Evolutionary conservation across 2,113 vertebrate genomes (phyloP), one percentile per base, ranked within the genome.

Genomic region (Lutjanus erythropterus): DNA sequence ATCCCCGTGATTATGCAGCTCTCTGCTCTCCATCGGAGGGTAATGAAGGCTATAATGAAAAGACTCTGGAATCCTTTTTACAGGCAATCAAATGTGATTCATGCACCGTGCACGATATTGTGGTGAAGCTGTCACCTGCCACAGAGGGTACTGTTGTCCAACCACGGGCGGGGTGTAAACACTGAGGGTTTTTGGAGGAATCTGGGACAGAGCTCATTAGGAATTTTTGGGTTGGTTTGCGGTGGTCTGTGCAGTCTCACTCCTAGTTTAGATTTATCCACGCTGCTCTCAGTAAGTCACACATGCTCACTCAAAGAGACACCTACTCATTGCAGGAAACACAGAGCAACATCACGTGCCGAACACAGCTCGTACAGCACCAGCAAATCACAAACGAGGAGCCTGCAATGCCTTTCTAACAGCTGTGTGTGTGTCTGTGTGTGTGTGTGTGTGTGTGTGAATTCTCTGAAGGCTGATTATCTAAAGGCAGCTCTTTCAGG

Each of bases 41-140:
- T 82, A 84, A 87, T 87, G 78, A 71, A 78, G 79, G 64, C 87
- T 74, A 85, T 77, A 87, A 52, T 16, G 21, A 84, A 49, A 53
- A 49, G 46, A 18, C 64, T 71, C 33, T 27, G 46, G 53, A 27
- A 71, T 75, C 44, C 53, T 23, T 58, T 76, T 80, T 74, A 66
- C 61, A 56, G 66, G 15, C 69, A 66, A 62, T 79, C 64, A 68
- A 67, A 81, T 52, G 19, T 37, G 49, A 86, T 65, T 86, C 80
- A 72, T 50, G 60, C 53, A 44, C 41, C 21, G 41, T 5, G 62
- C 58, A 18, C 37, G 64, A 69, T 35, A 31, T 1, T 3, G 31
- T 2, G 3, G 49, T 9, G 59, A 66, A 12, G 68, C 56, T 1
- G 29, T 15, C 25, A 39, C 39, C n/a, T 71, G 80, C 56, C 69